These are phyloP conservation scores for Struthio camelus DNA, from an alignment of 2,113 vertebrate genomes.

Conservation along the genomic window DNA sequence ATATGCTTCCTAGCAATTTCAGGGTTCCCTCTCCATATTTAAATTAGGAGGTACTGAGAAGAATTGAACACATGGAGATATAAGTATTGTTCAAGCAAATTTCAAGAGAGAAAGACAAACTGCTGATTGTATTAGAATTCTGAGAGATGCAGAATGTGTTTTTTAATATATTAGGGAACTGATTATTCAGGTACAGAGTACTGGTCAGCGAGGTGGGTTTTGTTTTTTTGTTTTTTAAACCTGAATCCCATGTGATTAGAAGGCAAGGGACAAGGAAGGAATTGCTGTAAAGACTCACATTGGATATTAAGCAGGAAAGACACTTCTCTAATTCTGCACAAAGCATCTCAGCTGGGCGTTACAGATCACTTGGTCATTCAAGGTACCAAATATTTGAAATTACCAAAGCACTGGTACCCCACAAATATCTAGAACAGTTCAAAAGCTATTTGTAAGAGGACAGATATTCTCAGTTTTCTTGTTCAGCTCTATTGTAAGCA, in stretches of 20 bases:
- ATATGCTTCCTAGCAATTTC: background rate
- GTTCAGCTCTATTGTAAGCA: background rate
- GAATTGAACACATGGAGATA: background rate
- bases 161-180: background rate
- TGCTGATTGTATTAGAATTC: background rate
- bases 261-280: background rate
- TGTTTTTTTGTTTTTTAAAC: background rate
- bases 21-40: background rate
- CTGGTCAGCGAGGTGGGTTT: background rate
- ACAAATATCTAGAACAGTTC: background rate
- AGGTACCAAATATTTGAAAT: background rate
- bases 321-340: background rate
- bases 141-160: background rate
- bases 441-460: background rate
- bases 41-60: background rate
- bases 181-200: background rate
- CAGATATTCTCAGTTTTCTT: background rate
- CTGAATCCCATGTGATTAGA: background rate
- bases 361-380: background rate
- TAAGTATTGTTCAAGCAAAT: background rate
- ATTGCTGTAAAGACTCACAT: background rate
- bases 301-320: background rate
- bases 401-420: background rate
- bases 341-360: background rate
- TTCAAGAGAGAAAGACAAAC: background rate